phyloP scores from a whole-genome alignment of 2,888 invertebrate genomes.

The Pseudococcus jackbeardsleyi region DNA sequence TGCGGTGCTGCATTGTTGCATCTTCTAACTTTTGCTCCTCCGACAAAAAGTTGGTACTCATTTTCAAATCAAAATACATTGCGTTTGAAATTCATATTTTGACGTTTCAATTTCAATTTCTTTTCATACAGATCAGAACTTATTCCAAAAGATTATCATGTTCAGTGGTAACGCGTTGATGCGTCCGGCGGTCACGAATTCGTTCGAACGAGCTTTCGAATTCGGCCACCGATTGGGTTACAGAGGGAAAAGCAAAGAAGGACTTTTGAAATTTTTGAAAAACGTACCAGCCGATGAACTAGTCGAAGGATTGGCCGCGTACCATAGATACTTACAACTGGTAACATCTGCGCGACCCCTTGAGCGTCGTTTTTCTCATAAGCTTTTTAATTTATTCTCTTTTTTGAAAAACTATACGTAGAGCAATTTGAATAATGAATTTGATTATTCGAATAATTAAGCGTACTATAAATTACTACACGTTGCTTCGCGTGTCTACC shows the following conservation, averaged over 20 bases:
- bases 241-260: conserved; percentile 45
- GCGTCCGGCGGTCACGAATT: neutral
- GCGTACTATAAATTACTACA: neutral
- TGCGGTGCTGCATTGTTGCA: conserved; percentile 65
- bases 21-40: conserved; percentile 59
- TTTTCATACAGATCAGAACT: conserved; percentile 3
- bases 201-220: conserved; percentile 42
- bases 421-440: conserved; percentile 2
- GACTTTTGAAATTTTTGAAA: conserved; percentile 52
- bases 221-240: conserved; percentile 52
- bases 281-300: conserved; percentile 54
- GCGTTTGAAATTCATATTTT: neutral
- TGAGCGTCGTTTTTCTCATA: neutral
- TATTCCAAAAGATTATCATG: conserved; percentile 21
- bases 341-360: conserved; percentile 35
- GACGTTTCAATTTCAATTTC: neutral
- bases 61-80: neutral
- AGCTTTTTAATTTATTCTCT: conserved; percentile 29
- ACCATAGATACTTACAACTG: conserved; percentile 24
- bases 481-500: neutral
- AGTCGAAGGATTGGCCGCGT: conserved; percentile 41
- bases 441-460: conserved; percentile 29
- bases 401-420: neutral
- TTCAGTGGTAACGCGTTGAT: conserved; percentile 25
- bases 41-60: conserved; percentile 53